These are phyloP conservation scores for Eufriesea mexicana DNA, from an alignment of 1,140 invertebrate species.

Conservation along the genomic window DNA sequence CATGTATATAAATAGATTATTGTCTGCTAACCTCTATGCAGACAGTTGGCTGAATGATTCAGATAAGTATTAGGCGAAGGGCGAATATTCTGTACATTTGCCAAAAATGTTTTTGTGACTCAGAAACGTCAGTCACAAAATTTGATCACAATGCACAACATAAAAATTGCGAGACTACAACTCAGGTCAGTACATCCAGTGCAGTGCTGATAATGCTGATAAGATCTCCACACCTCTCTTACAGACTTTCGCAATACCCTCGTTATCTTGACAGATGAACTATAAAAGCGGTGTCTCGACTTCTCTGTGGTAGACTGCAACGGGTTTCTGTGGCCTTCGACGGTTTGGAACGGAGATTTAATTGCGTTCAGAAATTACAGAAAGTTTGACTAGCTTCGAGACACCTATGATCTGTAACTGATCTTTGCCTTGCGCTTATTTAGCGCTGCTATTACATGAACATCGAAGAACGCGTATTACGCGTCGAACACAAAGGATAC, in stretches of 20 bases:
- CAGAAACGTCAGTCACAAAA: conserved; percentile 6
- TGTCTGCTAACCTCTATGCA: conserved; percentile 40
- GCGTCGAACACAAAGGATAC: conserved; percentile 32
- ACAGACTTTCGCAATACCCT: conserved; percentile 2
- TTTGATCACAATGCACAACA: background rate
- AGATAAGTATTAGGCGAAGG: conserved; percentile 26
- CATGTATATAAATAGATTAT: conserved; percentile 36
- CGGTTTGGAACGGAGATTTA: background rate
- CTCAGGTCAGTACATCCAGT: conserved; percentile 6
- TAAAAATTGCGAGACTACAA: background rate
- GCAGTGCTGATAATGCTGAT: conserved; percentile 31
- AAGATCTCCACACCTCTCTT: conserved; percentile 31
- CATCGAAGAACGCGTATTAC: background rate
- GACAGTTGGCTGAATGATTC: conserved; percentile 13
- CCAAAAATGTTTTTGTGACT: conserved; percentile 28
- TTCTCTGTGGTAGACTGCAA: background rate
- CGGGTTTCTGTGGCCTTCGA: background rate
- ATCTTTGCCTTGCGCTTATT: background rate
- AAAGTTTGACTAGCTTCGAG: too few relatives aligned
- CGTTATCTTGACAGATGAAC: conserved; percentile 45
- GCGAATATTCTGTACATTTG: conserved; percentile 35
- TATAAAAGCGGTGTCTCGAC: conserved; percentile 5
- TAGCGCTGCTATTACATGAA: conserved; percentile 37
- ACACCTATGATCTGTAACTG: background rate
- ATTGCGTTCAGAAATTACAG: background rate